Percentiles rank a stretch among this genome's conserved stretches.
phyloP scores from a whole-genome alignment of 1,140 invertebrate genomes.

The Microvelia longipes region DNA sequence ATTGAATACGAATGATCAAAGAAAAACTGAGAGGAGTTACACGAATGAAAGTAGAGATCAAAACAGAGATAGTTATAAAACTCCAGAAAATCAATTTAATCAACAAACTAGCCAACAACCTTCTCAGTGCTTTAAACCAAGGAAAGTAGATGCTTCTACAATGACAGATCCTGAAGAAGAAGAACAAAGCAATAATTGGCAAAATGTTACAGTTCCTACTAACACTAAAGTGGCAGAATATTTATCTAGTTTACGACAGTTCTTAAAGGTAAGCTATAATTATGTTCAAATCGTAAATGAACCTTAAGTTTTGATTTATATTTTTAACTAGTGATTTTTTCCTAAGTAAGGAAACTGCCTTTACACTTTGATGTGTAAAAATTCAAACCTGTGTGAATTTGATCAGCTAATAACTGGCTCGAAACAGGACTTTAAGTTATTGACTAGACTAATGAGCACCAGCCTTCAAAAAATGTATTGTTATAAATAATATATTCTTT shows the following conservation, averaged over 20 bases:
- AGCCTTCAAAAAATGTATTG: too few species aligned
- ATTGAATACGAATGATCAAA: not conserved
- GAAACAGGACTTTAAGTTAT: too few species aligned
- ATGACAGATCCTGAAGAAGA: conserved; percentile 34
- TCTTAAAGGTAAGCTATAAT: conserved; percentile 24
- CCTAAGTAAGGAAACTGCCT: too few species aligned
- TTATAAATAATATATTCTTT: too few species aligned
- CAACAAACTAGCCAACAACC: not conserved
- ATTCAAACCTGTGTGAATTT: too few species aligned
- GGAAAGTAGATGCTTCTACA: conserved; percentile 32
- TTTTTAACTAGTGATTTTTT: too few species aligned
- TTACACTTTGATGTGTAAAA: too few species aligned
- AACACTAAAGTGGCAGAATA: conserved; percentile 27
- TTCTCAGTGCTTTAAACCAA: not conserved
- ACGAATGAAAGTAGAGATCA: not conserved
- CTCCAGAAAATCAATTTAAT: not conserved
- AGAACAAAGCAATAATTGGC: conserved; percentile 18
- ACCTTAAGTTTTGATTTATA: too few species aligned
- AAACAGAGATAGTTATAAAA: not conserved
- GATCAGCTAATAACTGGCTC: too few species aligned
- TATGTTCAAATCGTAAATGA: too few species aligned
- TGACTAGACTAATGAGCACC: too few species aligned
- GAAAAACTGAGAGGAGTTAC: not conserved
- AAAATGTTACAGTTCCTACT: conserved; percentile 13
- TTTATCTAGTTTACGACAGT: conserved; percentile 24